phyloP scores from a whole-genome alignment of 2,888 invertebrate species.

The Drosophila siamana region DNA sequence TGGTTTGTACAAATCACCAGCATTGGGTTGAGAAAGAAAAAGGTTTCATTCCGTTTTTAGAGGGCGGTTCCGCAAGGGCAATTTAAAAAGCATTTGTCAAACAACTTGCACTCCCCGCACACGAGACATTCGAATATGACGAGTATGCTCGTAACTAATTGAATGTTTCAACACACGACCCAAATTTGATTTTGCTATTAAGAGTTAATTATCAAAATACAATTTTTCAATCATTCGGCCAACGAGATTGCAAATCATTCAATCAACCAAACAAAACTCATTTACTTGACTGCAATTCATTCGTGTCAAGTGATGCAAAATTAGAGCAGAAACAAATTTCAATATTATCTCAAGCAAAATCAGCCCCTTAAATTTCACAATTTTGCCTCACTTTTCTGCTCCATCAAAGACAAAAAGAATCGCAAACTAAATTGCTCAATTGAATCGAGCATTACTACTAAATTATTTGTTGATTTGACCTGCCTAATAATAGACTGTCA shows the following conservation, averaged over 20 bases:
- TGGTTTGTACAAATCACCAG: conserved; percentile 44
- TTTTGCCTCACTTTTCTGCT: background rate
- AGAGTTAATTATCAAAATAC: conserved; percentile 23
- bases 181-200: conserved; percentile 31
- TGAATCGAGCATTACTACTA: background rate
- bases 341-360: background rate
- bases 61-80: conserved; percentile 50
- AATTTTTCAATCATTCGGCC: conserved; percentile 16
- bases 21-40: conserved; percentile 38
- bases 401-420: background rate
- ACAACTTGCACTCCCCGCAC: conserved; percentile 8
- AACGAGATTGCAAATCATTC: conserved; percentile 39
- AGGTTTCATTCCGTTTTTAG: conserved; percentile 21
- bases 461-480: background rate
- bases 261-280: background rate
- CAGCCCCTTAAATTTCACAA: background rate
- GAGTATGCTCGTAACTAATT: conserved; percentile 37
- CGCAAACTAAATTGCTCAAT: conserved; percentile 14
- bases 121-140: background rate
- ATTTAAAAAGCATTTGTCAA: conserved; percentile 36
- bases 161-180: conserved; percentile 47
- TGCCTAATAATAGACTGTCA: background rate
- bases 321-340: background rate
- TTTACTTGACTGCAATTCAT: background rate
- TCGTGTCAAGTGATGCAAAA: background rate